A percentile compares a stretch with the other conserved stretches of the same genome.
Evolutionary conservation across 92 coral and sea anemone genomes (phyloP).

Genomic region (Porites evermanni): DNA sequence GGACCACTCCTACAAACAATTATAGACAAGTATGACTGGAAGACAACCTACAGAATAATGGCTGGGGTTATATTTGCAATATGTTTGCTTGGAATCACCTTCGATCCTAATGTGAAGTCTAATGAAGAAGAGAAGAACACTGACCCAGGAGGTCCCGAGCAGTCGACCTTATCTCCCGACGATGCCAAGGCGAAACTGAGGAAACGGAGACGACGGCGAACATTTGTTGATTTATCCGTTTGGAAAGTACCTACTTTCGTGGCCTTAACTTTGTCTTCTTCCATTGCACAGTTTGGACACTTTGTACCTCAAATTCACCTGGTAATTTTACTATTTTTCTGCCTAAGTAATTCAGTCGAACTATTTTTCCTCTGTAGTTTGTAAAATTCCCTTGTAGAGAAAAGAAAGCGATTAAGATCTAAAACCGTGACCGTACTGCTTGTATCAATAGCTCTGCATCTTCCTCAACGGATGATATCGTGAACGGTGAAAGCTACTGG

Average conservation of each 20-base stretch:
- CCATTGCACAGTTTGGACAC: constrained; percentile 54
- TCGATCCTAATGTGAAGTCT: constrained; percentile 27
- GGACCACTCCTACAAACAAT: constrained; percentile 61
- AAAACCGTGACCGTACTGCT: too few relatives aligned
- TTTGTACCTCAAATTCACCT: constrained; percentile 62
- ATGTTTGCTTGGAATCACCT: constrained; percentile 35
- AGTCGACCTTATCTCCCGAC: neutral
- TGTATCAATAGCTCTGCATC: too few relatives aligned
- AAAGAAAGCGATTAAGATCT: too few relatives aligned
- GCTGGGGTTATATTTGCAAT: constrained; percentile 39
- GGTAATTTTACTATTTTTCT: constrained; percentile 12
- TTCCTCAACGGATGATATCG: too few relatives aligned
- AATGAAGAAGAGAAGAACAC: neutral
- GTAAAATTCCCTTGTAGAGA: too few relatives aligned
- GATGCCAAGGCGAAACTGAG: neutral
- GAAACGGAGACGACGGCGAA: neutral
- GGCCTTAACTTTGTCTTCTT: constrained; percentile 28
- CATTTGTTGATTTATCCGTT: constrained; percentile 42
- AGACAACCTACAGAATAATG: constrained; percentile 42
- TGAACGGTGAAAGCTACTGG: too few relatives aligned
- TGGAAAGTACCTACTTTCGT: constrained; percentile 43
- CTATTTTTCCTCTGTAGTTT: too few relatives aligned
- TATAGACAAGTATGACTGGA: constrained; percentile 45
- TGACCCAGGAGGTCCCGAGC: neutral
- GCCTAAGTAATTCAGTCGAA: neutral